These are phyloP conservation scores for Potorous gilbertii DNA, from an alignment of 2,797 vertebrate species.

Conservation along the genomic window DNA sequence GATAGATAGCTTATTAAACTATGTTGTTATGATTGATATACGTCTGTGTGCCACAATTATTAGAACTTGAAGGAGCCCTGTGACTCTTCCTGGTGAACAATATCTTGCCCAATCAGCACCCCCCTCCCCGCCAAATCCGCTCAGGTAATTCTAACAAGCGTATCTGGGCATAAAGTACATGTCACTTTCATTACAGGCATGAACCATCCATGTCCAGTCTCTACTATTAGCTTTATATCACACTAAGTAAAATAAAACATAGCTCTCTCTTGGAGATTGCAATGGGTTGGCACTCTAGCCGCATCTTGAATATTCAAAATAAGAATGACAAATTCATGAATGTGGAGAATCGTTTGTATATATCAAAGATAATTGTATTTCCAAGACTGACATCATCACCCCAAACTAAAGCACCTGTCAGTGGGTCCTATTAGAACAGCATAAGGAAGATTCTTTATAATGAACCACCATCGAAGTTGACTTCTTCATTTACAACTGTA, in stretches of 20 bases:
- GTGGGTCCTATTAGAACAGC: constrained; percentile 12
- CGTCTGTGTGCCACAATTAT: neutral
- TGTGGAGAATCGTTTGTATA: neutral
- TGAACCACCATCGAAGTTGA: constrained; percentile 51
- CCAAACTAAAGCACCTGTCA: neutral
- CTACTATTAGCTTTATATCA: neutral
- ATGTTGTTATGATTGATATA: neutral
- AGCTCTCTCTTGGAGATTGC: neutral
- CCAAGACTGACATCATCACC: neutral
- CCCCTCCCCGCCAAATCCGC: fast-evolving
- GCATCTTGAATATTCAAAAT: neutral
- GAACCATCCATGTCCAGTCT: neutral
- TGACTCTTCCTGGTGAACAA: neutral
- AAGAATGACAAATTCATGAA: neutral
- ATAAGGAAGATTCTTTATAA: constrained; percentile 58
- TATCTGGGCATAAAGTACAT: neutral
- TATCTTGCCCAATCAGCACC: neutral
- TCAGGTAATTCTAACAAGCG: neutral
- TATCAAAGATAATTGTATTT: neutral
- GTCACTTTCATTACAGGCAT: neutral
- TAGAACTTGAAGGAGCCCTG: neutral
- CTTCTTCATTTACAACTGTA: constrained; percentile 65
- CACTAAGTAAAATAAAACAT: constrained; percentile 10
- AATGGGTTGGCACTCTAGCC: neutral
- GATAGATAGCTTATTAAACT: neutral